A percentile compares a stretch with the other conserved stretches of the same genome.
phyloP scores from a whole-genome alignment of 2,113 vertebrate species.

The Cinclus cinclus region DNA sequence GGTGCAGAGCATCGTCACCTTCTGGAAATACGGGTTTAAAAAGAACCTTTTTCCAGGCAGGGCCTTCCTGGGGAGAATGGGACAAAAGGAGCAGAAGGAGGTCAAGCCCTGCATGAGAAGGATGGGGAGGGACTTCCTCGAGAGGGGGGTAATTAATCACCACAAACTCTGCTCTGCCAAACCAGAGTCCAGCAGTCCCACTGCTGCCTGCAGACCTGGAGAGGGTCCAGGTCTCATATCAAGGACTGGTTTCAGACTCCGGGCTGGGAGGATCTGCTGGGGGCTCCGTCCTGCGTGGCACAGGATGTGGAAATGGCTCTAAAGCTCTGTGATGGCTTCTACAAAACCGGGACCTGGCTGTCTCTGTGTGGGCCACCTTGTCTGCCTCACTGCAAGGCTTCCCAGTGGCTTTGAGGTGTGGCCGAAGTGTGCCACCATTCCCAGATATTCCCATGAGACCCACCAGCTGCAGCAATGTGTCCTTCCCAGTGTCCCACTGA shows the following conservation, averaged over 20 bases:
- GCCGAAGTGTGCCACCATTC: neutral
- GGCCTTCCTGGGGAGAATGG: neutral
- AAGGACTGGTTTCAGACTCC: neutral
- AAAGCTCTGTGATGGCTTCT: neutral
- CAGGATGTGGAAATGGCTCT: neutral
- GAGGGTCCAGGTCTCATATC: neutral
- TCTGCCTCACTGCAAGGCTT: neutral
- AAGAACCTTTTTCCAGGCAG: neutral
- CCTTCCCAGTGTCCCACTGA: neutral
- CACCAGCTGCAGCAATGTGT: neutral
- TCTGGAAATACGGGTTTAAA: neutral
- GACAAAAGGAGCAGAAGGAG: neutral
- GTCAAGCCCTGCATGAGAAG: neutral
- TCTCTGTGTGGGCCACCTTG: neutral
- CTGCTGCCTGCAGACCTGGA: neutral
- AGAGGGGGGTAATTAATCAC: neutral
- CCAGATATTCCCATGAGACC: neutral
- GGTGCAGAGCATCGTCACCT: neutral
- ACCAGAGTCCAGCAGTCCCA: neutral
- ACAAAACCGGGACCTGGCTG: neutral
- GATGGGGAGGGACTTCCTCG: neutral
- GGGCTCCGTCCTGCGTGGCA: rapidly evolving
- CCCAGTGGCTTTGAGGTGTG: neutral
- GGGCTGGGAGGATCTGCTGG: neutral
- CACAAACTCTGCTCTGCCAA: neutral